These are phyloP conservation scores for Eilema griseolum DNA, from an alignment of 2,888 invertebrate species.

Conservation along the genomic window DNA sequence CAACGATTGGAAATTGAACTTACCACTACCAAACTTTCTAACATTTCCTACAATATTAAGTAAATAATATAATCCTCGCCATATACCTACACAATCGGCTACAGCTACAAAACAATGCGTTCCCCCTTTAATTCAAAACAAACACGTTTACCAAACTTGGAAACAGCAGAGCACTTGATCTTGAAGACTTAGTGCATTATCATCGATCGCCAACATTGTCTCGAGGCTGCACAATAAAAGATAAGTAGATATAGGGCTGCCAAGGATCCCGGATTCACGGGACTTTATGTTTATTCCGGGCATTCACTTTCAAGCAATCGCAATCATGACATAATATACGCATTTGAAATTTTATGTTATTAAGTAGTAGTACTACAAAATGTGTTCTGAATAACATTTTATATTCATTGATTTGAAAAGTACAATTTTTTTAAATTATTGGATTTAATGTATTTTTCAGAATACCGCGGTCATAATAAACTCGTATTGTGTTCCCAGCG, in stretches of 20 bases:
- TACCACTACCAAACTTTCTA: too few species aligned
- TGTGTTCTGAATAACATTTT: too few species aligned
- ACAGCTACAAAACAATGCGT: neutral
- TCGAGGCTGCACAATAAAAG: slow-evolving; percentile 75
- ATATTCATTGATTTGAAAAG: too few species aligned
- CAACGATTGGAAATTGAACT: too few species aligned
- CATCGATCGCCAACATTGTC: slow-evolving; percentile 72
- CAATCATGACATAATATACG: neutral
- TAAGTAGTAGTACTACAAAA: too few species aligned
- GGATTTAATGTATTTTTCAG: too few species aligned
- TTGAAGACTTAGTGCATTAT: slow-evolving; percentile 62
- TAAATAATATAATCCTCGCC: neutral
- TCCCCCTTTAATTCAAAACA: slow-evolving; percentile 24
- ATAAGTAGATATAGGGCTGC: slow-evolving; percentile 69
- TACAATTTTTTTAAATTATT: neutral
- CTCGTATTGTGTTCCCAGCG: too few species aligned
- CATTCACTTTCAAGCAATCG: neutral
- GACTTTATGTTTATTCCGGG: neutral
- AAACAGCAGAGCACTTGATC: slow-evolving; percentile 35
- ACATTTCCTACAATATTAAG: neutral
- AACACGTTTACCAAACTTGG: slow-evolving; percentile 24
- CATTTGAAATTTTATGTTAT: neutral
- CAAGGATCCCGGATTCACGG: slow-evolving; percentile 20
- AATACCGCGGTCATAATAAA: too few species aligned
- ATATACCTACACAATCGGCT: neutral